A percentile compares a stretch with the other conserved stretches of the same genome.
Evolutionary conservation across 2,113 vertebrate species (phyloP).

Genomic region (Cochlearius cochlearius): DNA sequence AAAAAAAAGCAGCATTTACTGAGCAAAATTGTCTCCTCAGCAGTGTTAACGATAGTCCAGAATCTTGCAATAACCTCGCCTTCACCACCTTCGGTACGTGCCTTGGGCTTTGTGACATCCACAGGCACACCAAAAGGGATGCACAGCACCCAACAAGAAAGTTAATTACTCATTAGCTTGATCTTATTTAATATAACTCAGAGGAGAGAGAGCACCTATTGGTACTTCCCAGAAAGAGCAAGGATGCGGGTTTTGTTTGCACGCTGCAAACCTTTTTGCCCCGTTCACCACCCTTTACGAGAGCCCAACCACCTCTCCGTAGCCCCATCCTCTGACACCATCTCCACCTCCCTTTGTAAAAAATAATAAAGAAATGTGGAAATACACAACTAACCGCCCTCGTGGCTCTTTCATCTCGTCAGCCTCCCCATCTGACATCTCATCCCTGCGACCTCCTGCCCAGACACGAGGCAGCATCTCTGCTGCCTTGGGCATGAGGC

Average conservation of each 20-base stretch:
- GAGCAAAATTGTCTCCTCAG: fast-evolving
- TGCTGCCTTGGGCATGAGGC: fast-evolving
- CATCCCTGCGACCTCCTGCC: fast-evolving
- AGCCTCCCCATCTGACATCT: neutral
- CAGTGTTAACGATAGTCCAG: neutral
- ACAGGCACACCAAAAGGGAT: fast-evolving
- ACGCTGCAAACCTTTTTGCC: neutral
- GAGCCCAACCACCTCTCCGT: neutral
- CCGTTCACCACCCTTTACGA: neutral
- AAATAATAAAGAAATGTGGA: neutral
- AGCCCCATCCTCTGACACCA: neutral
- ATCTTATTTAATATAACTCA: neutral
- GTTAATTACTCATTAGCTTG: neutral
- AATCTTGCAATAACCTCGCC: neutral
- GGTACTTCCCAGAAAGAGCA: neutral
- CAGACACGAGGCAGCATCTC: fast-evolving
- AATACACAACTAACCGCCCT: neutral
- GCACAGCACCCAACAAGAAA: neutral
- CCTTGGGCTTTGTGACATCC: neutral
- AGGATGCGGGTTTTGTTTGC: neutral
- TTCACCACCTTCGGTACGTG: fast-evolving
- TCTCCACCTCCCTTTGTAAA: neutral
- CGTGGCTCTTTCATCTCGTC: neutral
- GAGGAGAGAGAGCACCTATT: neutral
- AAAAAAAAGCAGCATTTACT: neutral